Evolutionary conservation across 1,140 invertebrate species (phyloP).

Genomic region (Drosophila watanabei): DNA sequence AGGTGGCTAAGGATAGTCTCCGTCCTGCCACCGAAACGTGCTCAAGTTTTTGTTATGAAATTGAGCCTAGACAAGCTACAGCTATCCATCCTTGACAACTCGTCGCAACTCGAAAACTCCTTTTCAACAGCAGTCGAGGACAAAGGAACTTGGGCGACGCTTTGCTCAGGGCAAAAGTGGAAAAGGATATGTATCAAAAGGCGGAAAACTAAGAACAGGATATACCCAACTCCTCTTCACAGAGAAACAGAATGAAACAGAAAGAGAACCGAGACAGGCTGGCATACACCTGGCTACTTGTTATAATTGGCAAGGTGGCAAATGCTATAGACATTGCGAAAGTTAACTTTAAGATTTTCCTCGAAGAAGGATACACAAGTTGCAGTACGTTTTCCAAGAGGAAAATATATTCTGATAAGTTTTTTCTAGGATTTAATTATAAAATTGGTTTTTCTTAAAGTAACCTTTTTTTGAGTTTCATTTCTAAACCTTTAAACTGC

Average conservation of each 20-base stretch:
- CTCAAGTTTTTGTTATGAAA: conserved; percentile 83
- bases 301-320: conserved; percentile 71
- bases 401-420: not conserved
- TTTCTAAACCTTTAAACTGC: not conserved
- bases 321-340: conserved; percentile 25
- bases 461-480: not conserved
- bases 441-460: not conserved
- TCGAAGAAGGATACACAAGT: not conserved
- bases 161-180: conserved; percentile 43
- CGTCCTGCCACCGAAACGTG: conserved; percentile 56
- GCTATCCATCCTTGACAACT: conserved; percentile 23
- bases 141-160: conserved; percentile 54
- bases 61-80: conserved; percentile 70
- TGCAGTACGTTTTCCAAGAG: not conserved
- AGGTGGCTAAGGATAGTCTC: conserved; percentile 19
- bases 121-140: conserved; percentile 57
- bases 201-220: conserved; percentile 76
- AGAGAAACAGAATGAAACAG: conserved; percentile 7
- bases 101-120: conserved; percentile 36
- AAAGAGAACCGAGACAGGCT: conserved; percentile 5
- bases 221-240: conserved; percentile 42
- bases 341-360: conserved; percentile 21
- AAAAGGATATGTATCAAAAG: conserved; percentile 71
- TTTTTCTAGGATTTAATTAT: not conserved
- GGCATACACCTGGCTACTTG: conserved; percentile 63